Evolutionary conservation across 2,797 vertebrate species (phyloP).

Genomic region (Periparus ater): DNA sequence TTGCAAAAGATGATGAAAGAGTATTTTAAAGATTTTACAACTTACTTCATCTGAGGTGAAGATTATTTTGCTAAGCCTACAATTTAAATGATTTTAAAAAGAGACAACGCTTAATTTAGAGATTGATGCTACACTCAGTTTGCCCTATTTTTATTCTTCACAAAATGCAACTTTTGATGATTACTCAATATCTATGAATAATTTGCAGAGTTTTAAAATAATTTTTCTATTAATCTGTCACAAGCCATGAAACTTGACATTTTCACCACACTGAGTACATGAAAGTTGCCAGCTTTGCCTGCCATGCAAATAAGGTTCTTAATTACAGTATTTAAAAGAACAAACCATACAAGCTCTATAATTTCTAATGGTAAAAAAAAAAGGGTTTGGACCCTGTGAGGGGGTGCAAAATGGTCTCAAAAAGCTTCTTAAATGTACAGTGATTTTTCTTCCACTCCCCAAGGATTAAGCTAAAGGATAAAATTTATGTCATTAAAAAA

Average conservation of each 20-base stretch:
- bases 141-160: slow-evolving; percentile 51
- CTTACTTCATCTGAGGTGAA: slow-evolving; percentile 34
- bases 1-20: background rate
- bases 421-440: background rate
- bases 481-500: background rate
- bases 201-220: slow-evolving; percentile 61
- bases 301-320: slow-evolving; percentile 52
- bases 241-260: slow-evolving; percentile 68
- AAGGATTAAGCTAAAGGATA: background rate
- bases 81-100: slow-evolving; percentile 34
- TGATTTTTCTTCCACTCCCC: background rate
- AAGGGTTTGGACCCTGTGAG: background rate
- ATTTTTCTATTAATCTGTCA: slow-evolving; percentile 75
- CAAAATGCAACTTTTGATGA: slow-evolving; percentile 63
- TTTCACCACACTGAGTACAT: slow-evolving; percentile 67
- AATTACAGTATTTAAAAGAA: slow-evolving; percentile 55
- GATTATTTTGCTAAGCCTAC: slow-evolving; percentile 43
- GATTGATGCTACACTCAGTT: slow-evolving; percentile 34
- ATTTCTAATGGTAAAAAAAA: background rate
- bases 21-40: slow-evolving; percentile 33
- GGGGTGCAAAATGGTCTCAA: background rate
- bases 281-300: slow-evolving; percentile 68
- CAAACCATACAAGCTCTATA: background rate
- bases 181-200: slow-evolving; percentile 74
- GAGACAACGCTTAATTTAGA: slow-evolving; percentile 1